Evolutionary conservation across 2,888 invertebrate genomes (phyloP).

Genomic region (Graphium colonna): DNA sequence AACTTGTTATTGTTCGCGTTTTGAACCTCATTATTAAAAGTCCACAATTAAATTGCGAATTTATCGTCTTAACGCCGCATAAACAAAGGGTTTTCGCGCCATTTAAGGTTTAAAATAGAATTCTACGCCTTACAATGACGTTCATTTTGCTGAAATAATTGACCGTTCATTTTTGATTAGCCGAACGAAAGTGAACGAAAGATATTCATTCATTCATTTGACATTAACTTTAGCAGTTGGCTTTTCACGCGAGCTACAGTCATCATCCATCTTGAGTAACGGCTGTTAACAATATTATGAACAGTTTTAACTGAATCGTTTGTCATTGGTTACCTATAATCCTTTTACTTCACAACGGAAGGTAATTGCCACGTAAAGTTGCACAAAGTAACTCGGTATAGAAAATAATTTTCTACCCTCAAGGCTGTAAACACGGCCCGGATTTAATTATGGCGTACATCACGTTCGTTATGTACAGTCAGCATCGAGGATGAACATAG

Average conservation of each 20-base stretch:
- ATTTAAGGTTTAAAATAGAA: too few species aligned
- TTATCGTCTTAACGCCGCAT: too few species aligned
- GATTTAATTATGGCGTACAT: conserved; percentile 10
- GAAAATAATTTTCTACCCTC: conserved; percentile 2
- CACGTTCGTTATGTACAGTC: conserved; percentile 8
- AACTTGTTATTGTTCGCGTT: too few species aligned
- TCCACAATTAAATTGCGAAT: too few species aligned
- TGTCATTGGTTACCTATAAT: background rate
- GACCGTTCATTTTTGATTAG: background rate
- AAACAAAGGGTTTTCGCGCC: too few species aligned
- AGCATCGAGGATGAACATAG: background rate
- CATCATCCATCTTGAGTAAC: background rate
- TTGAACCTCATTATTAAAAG: too few species aligned
- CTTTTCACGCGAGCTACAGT: background rate
- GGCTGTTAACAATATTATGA: background rate
- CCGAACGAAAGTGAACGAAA: background rate
- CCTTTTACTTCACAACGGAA: background rate
- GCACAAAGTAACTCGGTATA: conserved; percentile 1
- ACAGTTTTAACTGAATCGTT: background rate
- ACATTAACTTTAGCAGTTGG: background rate
- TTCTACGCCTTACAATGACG: background rate
- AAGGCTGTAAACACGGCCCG: conserved; percentile 4
- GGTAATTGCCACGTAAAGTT: background rate
- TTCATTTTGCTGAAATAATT: background rate
- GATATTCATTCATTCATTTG: background rate